Evolutionary conservation across 2,797 vertebrate genomes (phyloP).

Genomic region (Etheostoma nigrum): DNA sequence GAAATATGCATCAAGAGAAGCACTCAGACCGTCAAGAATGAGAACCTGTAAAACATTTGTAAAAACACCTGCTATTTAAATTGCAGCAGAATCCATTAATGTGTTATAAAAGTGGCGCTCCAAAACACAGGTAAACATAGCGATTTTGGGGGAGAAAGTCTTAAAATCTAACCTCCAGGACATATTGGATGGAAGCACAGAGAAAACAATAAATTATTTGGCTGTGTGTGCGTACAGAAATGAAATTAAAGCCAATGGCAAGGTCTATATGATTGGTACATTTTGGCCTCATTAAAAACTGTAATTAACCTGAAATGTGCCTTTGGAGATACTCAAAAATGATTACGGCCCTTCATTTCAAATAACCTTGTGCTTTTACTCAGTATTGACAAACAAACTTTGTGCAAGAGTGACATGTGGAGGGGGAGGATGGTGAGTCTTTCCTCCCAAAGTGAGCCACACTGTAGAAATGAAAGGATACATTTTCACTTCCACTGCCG

Average conservation of each 20-base stretch:
- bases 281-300: slow-evolving; percentile 58
- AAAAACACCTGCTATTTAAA: slow-evolving; percentile 42
- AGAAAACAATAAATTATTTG: slow-evolving; percentile 40
- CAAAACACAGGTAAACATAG: slow-evolving; percentile 22
- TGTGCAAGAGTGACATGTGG: background rate
- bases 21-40: background rate
- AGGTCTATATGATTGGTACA: slow-evolving; percentile 48
- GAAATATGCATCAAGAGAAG: background rate
- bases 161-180: slow-evolving; percentile 43
- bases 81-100: slow-evolving; percentile 54
- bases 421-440: background rate
- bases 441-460: background rate
- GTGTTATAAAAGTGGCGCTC: slow-evolving; percentile 43
- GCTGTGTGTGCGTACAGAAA: slow-evolving; percentile 33
- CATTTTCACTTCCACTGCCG: background rate
- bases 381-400: slow-evolving; percentile 9
- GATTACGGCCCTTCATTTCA: slow-evolving; percentile 33
- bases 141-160: slow-evolving; percentile 19
- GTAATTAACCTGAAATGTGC: slow-evolving; percentile 54
- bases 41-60: slow-evolving; percentile 1
- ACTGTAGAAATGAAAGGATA: background rate
- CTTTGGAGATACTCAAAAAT: slow-evolving; percentile 30
- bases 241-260: slow-evolving; percentile 58
- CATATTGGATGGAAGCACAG: slow-evolving; percentile 2
- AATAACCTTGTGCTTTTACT: slow-evolving; percentile 7